A percentile compares a stretch with the other conserved stretches of the same genome.
Evolutionary conservation across 2,797 vertebrate species (phyloP).

Genomic region (Tolypeutes matacus): DNA sequence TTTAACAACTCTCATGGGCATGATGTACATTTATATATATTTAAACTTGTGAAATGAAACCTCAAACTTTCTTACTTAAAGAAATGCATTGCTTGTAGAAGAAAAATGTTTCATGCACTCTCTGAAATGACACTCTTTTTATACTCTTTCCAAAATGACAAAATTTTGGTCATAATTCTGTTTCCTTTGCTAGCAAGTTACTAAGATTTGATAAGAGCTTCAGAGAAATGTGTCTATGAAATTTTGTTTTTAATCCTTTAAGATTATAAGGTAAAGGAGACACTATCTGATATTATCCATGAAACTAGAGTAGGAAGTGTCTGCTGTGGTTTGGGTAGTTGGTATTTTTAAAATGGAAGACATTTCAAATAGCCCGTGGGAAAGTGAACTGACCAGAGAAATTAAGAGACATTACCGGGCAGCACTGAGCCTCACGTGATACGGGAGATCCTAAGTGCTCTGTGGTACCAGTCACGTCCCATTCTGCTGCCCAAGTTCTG

Average conservation of each 20-base stretch:
- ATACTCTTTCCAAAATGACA: not conserved
- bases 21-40: not conserved
- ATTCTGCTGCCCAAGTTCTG: not conserved
- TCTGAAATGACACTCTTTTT: not conserved
- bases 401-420: not conserved
- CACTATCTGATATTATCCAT: not conserved
- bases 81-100: not conserved
- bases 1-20: not conserved
- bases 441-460: not conserved
- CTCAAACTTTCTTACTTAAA: not conserved
- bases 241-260: constrained; percentile 30
- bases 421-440: not conserved
- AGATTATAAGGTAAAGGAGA: not conserved
- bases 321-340: not conserved
- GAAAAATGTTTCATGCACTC: not conserved
- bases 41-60: constrained; percentile 39
- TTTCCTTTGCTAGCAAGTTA: too few relatives aligned
- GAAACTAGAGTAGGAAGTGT: not conserved
- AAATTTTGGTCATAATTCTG: not conserved
- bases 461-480: not conserved
- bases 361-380: not conserved
- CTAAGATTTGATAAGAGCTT: not conserved
- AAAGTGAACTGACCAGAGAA: not conserved
- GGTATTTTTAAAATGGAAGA: not conserved
- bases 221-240: not conserved